phyloP scores from a whole-genome alignment of 1,140 invertebrate genomes.

The Camponotus vicinus region DNA sequence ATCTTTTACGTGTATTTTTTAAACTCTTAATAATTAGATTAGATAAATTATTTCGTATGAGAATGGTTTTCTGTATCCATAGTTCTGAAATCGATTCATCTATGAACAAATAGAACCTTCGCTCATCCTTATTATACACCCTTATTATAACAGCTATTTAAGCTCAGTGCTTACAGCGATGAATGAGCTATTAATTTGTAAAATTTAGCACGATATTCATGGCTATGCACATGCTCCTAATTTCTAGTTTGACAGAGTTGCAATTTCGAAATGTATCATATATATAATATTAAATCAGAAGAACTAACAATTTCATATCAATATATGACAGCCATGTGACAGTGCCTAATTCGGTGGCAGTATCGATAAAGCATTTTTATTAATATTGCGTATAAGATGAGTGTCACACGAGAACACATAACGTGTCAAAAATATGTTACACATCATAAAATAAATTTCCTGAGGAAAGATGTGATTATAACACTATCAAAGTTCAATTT shows the following conservation, averaged over 20 bases:
- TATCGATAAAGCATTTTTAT: slow-evolving; percentile 19
- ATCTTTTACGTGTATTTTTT: neutral
- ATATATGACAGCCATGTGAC: neutral
- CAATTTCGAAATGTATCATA: slow-evolving; percentile 7
- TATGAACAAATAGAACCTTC: neutral
- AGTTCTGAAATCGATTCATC: neutral
- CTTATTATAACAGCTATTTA: slow-evolving; percentile 2
- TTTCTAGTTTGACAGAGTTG: slow-evolving; percentile 19
- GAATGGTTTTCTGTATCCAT: neutral
- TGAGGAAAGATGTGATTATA: neutral
- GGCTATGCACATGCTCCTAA: slow-evolving; percentile 36
- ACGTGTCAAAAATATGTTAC: neutral
- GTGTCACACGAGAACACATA: neutral
- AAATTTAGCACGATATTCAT: neutral
- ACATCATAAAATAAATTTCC: slow-evolving; percentile 30
- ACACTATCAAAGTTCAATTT: neutral
- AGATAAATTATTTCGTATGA: neutral
- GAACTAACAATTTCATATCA: neutral
- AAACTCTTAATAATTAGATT: neutral
- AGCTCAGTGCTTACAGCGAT: slow-evolving; percentile 3
- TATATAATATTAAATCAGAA: neutral
- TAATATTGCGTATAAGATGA: neutral
- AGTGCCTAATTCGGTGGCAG: neutral
- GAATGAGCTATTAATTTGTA: neutral
- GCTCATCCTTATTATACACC: neutral